Conservation (phyloP, 2,888 invertebrate species). For the Spicauda simplicius region DNA sequence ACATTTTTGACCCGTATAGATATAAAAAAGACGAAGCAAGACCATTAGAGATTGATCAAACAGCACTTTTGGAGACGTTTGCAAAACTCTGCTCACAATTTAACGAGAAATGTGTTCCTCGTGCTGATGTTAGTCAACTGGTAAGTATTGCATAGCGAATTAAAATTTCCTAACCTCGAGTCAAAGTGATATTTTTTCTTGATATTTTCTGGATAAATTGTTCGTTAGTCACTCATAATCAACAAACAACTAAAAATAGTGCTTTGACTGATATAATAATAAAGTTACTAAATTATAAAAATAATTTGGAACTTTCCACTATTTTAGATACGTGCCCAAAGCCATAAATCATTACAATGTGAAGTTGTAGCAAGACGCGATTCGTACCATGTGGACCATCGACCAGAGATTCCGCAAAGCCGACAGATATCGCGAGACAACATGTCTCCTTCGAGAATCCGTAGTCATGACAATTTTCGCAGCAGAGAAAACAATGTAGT, state of each 20-base stretch:
- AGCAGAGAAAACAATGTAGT: conserved; percentile 48
- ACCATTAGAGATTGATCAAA: conserved; percentile 55
- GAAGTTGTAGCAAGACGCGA: conserved; percentile 57
- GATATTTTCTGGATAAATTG: conserved; percentile 38
- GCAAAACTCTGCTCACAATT: conserved; percentile 71
- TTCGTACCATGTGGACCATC: conserved; percentile 52
- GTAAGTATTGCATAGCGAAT: conserved; percentile 48
- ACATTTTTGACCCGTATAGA: neutral
- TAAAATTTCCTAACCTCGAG: neutral
- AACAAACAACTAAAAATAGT: too few relatives aligned
- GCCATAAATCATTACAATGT: conserved; percentile 76
- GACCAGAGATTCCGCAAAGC: conserved; percentile 52
- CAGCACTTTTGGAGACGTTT: conserved; percentile 67
- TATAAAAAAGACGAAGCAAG: conserved; percentile 46
- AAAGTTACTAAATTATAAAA: too few relatives aligned
- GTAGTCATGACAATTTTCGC: conserved; percentile 62
- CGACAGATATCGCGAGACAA: conserved; percentile 56
- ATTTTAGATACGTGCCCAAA: conserved; percentile 64
- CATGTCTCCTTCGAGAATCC: conserved; percentile 54
- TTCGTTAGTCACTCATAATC: too few relatives aligned
- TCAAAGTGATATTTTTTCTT: too few relatives aligned
- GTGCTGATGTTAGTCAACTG: conserved; percentile 45
- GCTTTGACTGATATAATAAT: too few relatives aligned
- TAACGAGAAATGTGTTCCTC: conserved; percentile 53
- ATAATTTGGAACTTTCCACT: neutral